phyloP scores from a whole-genome alignment of 2,888 invertebrate genomes.

The Cactoblastis cactorum region DNA sequence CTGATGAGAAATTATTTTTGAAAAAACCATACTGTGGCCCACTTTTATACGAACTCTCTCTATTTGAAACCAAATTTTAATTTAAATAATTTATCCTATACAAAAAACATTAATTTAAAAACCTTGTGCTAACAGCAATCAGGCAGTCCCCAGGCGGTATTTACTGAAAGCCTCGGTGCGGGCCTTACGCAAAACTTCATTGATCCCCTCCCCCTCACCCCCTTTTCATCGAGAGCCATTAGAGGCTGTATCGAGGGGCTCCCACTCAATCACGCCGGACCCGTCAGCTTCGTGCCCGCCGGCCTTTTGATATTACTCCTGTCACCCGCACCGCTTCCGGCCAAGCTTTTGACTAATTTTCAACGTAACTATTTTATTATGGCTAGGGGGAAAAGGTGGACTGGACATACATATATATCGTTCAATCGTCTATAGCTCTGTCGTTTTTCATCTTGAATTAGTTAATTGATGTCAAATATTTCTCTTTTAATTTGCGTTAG shows the following conservation, averaged over 20 bases:
- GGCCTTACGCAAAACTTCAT: slow-evolving; percentile 44
- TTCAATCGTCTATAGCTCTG: no score
- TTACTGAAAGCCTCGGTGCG: slow-evolving; percentile 38
- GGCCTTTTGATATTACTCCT: slow-evolving; percentile 48
- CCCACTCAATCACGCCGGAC: slow-evolving; percentile 66
- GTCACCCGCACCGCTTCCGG: slow-evolving; percentile 16
- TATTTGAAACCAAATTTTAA: not conserved
- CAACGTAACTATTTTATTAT: slow-evolving; percentile 29
- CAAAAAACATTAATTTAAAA: slow-evolving; percentile 25
- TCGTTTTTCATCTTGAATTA: no score
- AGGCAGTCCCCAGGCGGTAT: slow-evolving; percentile 52
- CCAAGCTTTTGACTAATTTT: slow-evolving; percentile 40
- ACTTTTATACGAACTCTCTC: not conserved
- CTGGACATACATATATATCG: no score
- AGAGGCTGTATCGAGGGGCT: slow-evolving; percentile 58
- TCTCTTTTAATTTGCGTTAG: no score
- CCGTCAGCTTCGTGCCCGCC: slow-evolving; percentile 61
- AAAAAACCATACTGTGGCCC: not conserved
- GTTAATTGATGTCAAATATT: no score
- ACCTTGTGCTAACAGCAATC: slow-evolving; percentile 44
- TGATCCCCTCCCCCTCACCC: slow-evolving; percentile 27
- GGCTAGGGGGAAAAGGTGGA: not conserved
- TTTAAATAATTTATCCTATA: slow-evolving; percentile 9
- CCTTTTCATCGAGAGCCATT: slow-evolving; percentile 48
- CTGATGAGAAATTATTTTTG: not conserved